phyloP scores from a whole-genome alignment of 2,888 invertebrate species.

The Aspidapion aeneum region DNA sequence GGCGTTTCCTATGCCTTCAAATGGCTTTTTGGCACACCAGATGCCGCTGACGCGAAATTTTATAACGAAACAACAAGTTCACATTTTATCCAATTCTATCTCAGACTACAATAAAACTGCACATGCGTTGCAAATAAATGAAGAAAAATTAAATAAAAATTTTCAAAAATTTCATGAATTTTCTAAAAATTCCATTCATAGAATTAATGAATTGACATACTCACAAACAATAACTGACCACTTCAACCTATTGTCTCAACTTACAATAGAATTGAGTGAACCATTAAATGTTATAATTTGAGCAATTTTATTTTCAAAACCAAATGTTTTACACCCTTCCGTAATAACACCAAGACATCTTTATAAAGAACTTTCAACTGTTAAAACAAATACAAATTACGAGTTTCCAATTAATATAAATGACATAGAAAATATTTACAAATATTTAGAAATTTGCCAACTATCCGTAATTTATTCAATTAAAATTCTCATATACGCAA shows the following conservation, averaged over 20 bases:
- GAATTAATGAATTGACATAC: constrained; percentile 6
- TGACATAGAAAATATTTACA: constrained; percentile 14
- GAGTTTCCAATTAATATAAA: constrained; percentile 23
- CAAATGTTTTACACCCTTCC: constrained; percentile 24
- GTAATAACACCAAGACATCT: constrained; percentile 22
- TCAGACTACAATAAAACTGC: constrained; percentile 27
- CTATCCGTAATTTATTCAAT: constrained; percentile 21
- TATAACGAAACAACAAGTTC: constrained; percentile 29
- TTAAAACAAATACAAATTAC: constrained; percentile 12
- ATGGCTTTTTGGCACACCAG: constrained; percentile 22
- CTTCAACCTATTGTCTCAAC: constrained; percentile 21
- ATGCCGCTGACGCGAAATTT: constrained; percentile 21
- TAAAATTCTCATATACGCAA: constrained; percentile 22
- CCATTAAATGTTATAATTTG: constrained; percentile 21
- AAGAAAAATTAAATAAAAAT: constrained; percentile 24
- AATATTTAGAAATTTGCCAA: constrained; percentile 19
- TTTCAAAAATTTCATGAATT: constrained; percentile 23
- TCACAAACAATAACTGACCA: constrained; percentile 22
- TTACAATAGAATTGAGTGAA: constrained; percentile 22
- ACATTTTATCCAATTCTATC: constrained; percentile 28
- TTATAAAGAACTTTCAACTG: constrained; percentile 10
- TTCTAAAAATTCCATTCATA: constrained; percentile 5
- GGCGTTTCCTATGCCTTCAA: constrained; percentile 19
- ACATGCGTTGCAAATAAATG: constrained; percentile 20
- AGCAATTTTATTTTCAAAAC: constrained; percentile 26